Base-by-base conservation (phyloP, 2,888 invertebrate genomes). In the Caenorhabditis plicata region DNA sequence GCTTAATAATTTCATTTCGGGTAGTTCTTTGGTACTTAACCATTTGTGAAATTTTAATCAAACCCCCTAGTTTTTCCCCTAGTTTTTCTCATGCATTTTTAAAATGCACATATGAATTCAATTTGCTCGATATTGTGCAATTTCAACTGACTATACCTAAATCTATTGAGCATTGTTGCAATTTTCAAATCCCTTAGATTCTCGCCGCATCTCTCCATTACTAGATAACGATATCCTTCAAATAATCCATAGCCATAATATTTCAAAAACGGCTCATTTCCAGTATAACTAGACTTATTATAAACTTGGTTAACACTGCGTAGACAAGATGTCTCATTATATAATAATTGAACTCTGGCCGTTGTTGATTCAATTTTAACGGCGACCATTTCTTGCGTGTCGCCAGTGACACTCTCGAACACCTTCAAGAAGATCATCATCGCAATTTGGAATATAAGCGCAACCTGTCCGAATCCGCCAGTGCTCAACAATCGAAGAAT, bases 191-290 rank as follows among this genome's bases (percentile, higher is more conserved):
- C 71, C 13, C 57, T 49, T 29, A 74, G 39, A 52, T 69, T 74
- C 42, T 49, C 27, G 3, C 74, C 74, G 27, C 62, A 58, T n/a
- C 62, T 52, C n/a, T 70, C 68, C 73, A 72, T 73, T 15, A 54
- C 64, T 43, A 60, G 13, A 46, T 42, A 60, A 19, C 52, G 48
- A 9, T 29, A 40, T 25, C 40, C 52, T 22, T 50, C 36, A 4
- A 45, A 41, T 13, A 22, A 22, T 8, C 60, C 60, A 38, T 50
- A 60, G 9, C 50, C 50, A 33, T 54, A 47, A 26, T 31, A 60
- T 3, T 42, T 46, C 42, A 60, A 42, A 35, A 60, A 60, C 32
- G 60, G 60, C 7, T 39, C 33, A 17, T 32, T 2, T 23, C 36
- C 45, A 5, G 17, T 15, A 3, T 22, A n/a, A 3, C 32, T 32